Evolutionary conservation across 1,140 invertebrate species (phyloP).

Genomic region (Drosophila suzukii): DNA sequence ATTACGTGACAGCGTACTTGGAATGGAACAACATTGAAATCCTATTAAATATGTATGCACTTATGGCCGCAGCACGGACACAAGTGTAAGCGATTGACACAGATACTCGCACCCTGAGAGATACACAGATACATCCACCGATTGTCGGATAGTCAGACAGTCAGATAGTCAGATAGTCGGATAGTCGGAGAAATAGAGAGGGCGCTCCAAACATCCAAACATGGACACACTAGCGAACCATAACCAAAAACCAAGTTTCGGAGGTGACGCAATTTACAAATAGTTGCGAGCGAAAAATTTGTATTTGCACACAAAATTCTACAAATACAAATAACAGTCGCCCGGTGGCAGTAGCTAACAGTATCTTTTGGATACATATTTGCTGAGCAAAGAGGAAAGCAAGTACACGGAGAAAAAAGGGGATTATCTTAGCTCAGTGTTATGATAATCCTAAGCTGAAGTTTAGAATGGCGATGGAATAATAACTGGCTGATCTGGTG

Average conservation of each 20-base stretch:
- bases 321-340: conserved; percentile 47
- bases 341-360: conserved; percentile 43
- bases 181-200: conserved; percentile 12
- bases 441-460: not conserved
- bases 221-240: conserved; percentile 50
- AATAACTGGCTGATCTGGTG: too few relatives aligned
- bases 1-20: conserved; percentile 74
- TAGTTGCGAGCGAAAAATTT: conserved; percentile 58
- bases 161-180: not conserved
- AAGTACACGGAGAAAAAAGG: conserved; percentile 12
- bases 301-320: conserved; percentile 52
- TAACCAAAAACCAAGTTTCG: conserved; percentile 37
- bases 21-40: conserved; percentile 65
- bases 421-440: not conserved
- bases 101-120: conserved; percentile 46
- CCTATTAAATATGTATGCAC: conserved; percentile 72
- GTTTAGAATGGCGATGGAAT: too few relatives aligned
- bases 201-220: conserved; percentile 35
- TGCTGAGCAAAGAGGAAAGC: conserved; percentile 50
- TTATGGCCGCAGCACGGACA: conserved; percentile 45
- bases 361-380: conserved; percentile 51
- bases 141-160: not conserved
- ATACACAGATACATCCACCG: conserved; percentile 9
- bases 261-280: conserved; percentile 72
- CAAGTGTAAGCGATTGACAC: conserved; percentile 50